A percentile compares a stretch with the other conserved stretches of the same genome.
Conservation (phyloP, 2,113 vertebrate species). For the Notothenia coriiceps region DNA sequence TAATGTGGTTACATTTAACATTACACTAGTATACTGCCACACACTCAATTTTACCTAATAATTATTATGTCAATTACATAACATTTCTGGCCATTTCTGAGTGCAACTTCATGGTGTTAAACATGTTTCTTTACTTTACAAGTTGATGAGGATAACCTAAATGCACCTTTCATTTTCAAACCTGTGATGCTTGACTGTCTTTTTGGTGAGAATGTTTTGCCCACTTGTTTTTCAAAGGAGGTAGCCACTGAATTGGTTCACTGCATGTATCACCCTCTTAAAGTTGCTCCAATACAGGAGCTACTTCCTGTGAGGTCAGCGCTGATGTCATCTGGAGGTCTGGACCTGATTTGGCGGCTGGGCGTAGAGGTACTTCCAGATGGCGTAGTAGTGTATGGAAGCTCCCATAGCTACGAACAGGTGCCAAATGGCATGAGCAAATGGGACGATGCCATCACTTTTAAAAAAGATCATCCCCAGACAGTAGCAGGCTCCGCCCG, state of each 20-base stretch:
- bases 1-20: background rate
- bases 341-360: constrained; percentile 80
- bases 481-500: constrained; percentile 92
- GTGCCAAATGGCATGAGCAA: constrained; percentile 98
- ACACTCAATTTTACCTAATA: no score
- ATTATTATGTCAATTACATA: background rate
- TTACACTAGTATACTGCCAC: background rate
- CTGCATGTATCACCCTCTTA: constrained; percentile 30
- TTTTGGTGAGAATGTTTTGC: constrained; percentile 1
- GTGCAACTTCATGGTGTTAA: constrained; percentile 8
- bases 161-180: constrained; percentile 15
- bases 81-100: background rate
- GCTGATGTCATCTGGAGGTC: constrained; percentile 86
- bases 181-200: background rate
- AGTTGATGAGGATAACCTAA: constrained; percentile 35
- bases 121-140: background rate
- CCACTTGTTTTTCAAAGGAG: constrained; percentile 13
- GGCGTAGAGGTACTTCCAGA: constrained; percentile 94
- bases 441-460: constrained; percentile 94
- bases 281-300: constrained; percentile 28
- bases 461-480: constrained; percentile 96
- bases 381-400: constrained; percentile 94
- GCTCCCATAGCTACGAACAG: constrained; percentile 94
- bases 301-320: constrained; percentile 57
- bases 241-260: constrained; percentile 42